These are phyloP conservation scores for Syngnathus typhle DNA, from an alignment of 2,113 vertebrate species.

Conservation along the genomic window DNA sequence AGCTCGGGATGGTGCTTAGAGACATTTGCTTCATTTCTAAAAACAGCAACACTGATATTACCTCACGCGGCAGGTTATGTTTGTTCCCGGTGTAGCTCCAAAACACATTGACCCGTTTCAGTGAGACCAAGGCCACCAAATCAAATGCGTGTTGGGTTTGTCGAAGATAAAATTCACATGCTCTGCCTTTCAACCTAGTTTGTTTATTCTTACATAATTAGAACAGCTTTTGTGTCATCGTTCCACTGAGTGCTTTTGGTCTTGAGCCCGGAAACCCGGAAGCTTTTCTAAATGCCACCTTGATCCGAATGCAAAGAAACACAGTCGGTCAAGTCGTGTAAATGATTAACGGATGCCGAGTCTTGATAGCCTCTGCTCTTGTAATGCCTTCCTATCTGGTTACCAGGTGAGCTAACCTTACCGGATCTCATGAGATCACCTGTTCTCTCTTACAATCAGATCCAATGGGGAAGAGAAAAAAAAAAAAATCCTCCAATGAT, in stretches of 20 bases:
- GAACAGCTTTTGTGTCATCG: too few relatives aligned
- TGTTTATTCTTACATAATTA: too few relatives aligned
- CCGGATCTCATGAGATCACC: slow-evolving; percentile 37
- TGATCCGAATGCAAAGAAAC: not conserved
- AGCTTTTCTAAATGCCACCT: slow-evolving; percentile 3
- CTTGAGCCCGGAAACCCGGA: not conserved
- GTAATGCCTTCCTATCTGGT: slow-evolving; percentile 51
- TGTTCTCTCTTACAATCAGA: slow-evolving; percentile 26
- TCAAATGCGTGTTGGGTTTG: too few relatives aligned
- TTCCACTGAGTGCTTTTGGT: too few relatives aligned
- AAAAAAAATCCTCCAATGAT: slow-evolving; percentile 10
- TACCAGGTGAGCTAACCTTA: slow-evolving; percentile 56
- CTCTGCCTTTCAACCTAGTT: too few relatives aligned
- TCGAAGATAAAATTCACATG: too few relatives aligned
- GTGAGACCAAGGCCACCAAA: not conserved
- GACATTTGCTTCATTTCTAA: slow-evolving; percentile 5
- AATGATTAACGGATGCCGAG: slow-evolving; percentile 49
- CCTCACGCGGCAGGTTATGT: not conserved
- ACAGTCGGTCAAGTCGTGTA: slow-evolving; percentile 17
- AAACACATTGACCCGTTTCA: not conserved
- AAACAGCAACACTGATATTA: slow-evolving; percentile 10
- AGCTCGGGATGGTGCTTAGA: slow-evolving; percentile 31
- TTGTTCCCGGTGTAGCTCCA: not conserved
- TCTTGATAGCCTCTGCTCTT: slow-evolving; percentile 20
- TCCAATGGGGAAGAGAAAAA: not conserved